Evolutionary conservation across 2,113 vertebrate genomes (phyloP), one percentile per base, ranked within the genome.

Genomic region (Labeo rohita): DNA sequence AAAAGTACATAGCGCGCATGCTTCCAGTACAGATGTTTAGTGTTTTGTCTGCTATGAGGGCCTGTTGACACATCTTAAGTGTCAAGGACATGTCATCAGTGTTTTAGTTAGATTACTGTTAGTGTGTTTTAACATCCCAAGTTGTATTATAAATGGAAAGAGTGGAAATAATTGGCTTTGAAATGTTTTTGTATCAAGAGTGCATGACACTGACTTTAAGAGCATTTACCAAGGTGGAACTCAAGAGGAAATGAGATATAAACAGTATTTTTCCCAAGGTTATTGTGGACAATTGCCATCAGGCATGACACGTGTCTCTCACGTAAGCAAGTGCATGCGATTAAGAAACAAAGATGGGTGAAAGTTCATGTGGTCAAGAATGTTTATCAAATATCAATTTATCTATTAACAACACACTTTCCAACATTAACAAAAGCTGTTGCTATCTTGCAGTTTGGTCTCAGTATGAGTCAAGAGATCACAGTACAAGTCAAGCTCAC

Each of bases 31-130:
- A 89, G 83, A 85, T 91, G 90, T 74, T 84, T 39, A 84, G 80
- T 90, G 90, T 91, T 87, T 90, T 88, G 88, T 90, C 90, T 89
- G 59, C 80, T 85, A 13, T 6, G 9, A 84, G 68, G 61, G 74
- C 52, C 56, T 87, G 80, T 89, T 89, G 83, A 86, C 45, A 23
- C 74, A 23, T 66, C 36, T 73, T 12, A 70, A 61, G 75, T 86
- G 85, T 84, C 86, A 88, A 70, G 66, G 5, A 56, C 39, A 72
- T 86, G 59, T 34, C 73, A 87, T 15, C 12, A n/a, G 9, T 59
- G 49, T 52, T 66, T 9, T 61, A 28, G 15, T 28, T 39, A 39
- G 39, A 4, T 39, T 39, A 39, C 39, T 39, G 39, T 59, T 39
- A 39, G 47, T n/a, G 1, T 28, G 2, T 50, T 73, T 36, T 76